These are phyloP conservation scores for Perizoma affinitatum DNA, from an alignment of 2,888 invertebrate species.

Conservation along the genomic window DNA sequence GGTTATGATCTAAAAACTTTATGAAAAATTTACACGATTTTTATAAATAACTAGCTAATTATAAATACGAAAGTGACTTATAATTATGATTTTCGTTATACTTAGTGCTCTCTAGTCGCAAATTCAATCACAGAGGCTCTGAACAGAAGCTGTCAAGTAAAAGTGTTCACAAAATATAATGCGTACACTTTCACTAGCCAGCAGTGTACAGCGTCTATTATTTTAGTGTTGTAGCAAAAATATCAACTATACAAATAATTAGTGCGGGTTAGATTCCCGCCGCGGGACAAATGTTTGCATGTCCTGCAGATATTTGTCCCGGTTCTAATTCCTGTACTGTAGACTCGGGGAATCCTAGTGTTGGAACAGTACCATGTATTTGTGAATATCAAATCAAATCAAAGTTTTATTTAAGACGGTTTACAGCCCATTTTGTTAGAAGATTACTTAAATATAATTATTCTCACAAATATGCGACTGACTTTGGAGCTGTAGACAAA, in stretches of 20 bases:
- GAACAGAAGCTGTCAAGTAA: slow-evolving; percentile 16
- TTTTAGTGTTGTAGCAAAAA: slow-evolving; percentile 47
- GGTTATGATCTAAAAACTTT: slow-evolving; percentile 17
- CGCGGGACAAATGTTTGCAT: too few species aligned
- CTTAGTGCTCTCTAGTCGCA: slow-evolving; percentile 38
- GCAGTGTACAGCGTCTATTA: slow-evolving; percentile 35
- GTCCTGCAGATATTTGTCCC: too few species aligned
- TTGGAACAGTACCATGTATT: too few species aligned
- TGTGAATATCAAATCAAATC: too few species aligned
- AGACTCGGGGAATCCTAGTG: too few species aligned
- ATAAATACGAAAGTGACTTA: slow-evolving; percentile 35
- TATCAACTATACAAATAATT: slow-evolving; percentile 39
- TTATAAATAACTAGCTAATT: slow-evolving; percentile 21
- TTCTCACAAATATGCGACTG: slow-evolving; percentile 16
- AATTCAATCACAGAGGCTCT: slow-evolving; percentile 30
- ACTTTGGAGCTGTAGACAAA: too few species aligned
- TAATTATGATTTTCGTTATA: slow-evolving; percentile 37
- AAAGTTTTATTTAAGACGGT: too few species aligned
- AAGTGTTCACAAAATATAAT: slow-evolving; percentile 17
- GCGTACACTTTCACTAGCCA: slow-evolving; percentile 32
- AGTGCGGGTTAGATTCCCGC: too few species aligned
- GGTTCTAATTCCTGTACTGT: too few species aligned
- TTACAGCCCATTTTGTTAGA: too few species aligned
- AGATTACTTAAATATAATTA: slow-evolving; percentile 23
- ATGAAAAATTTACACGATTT: slow-evolving; percentile 22